Evolutionary conservation across 2,888 invertebrate genomes (phyloP).

Genomic region (Gymnocheta viridis): DNA sequence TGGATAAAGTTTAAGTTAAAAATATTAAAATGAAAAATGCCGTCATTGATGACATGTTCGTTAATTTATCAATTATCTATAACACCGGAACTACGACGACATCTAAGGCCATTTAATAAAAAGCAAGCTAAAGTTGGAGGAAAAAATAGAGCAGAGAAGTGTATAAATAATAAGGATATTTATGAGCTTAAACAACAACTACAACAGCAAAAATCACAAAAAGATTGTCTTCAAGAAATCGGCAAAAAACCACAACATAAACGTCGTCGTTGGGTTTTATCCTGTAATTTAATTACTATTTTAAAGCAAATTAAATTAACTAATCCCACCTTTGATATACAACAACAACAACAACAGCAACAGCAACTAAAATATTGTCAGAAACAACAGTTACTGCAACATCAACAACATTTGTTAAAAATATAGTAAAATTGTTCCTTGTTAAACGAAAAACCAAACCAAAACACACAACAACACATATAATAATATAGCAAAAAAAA

Average conservation of each 20-base stretch:
- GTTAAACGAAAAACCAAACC: conserved; percentile 26
- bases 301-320: conserved; percentile 68
- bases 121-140: conserved; percentile 20
- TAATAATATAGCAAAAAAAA: neutral
- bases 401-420: conserved; percentile 70
- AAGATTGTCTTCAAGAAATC: conserved; percentile 53
- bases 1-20: conserved; percentile 65
- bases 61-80: conserved; percentile 60
- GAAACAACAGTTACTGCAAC: conserved; percentile 44
- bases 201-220: conserved; percentile 55
- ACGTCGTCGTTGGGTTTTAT: conserved; percentile 63
- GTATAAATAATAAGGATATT: conserved; percentile 52
- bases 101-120: conserved; percentile 51
- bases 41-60: conserved; percentile 65
- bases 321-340: conserved; percentile 71
- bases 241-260: conserved; percentile 50
- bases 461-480: neutral
- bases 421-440: conserved; percentile 66
- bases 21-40: conserved; percentile 69
- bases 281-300: conserved; percentile 65
- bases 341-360: conserved; percentile 56
- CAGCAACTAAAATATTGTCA: conserved; percentile 44
- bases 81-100: conserved; percentile 60
- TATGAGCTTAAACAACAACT: conserved; percentile 58
- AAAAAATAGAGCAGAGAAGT: conserved; percentile 17